phyloP scores from a whole-genome alignment of 2,888 invertebrate genomes.

The Folsomia candida region DNA sequence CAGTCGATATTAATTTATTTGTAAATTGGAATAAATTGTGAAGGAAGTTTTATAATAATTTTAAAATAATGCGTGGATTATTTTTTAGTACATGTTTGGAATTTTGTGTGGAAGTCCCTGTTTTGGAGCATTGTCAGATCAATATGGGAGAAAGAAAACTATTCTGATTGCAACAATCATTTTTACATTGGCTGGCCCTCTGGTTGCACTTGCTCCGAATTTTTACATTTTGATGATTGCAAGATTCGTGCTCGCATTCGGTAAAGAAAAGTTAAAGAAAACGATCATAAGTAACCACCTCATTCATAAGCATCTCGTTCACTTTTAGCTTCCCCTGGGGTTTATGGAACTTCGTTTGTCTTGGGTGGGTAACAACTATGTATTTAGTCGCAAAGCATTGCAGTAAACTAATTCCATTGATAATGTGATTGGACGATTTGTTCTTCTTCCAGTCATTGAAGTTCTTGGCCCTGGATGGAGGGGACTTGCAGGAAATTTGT shows the following conservation, averaged over 20 bases:
- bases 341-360: conserved; percentile 46
- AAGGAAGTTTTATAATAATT: not conserved
- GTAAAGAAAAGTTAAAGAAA: no score
- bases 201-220: conserved; percentile 35
- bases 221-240: conserved; percentile 37
- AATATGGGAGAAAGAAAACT: conserved; percentile 39
- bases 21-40: not conserved
- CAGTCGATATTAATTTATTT: not conserved
- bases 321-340: conserved; percentile 39
- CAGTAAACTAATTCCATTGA: not conserved
- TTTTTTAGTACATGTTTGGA: conserved; percentile 43
- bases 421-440: no score
- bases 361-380: conserved; percentile 27
- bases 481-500: conserved; percentile 44
- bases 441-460: conserved; percentile 35
- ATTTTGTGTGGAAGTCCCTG: conserved; percentile 44
- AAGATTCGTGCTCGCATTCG: conserved; percentile 43
- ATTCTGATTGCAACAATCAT: conserved; percentile 32
- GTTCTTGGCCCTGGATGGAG: conserved; percentile 36
- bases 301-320: no score
- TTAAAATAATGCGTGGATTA: not conserved
- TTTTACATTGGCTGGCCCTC: conserved; percentile 38
- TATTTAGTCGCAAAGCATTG: not conserved
- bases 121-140: conserved; percentile 45
- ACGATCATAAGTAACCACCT: no score